These are phyloP conservation scores for Sebastes baramenuke DNA, from an alignment of 2,797 vertebrate genomes.

Conservation along the genomic window DNA sequence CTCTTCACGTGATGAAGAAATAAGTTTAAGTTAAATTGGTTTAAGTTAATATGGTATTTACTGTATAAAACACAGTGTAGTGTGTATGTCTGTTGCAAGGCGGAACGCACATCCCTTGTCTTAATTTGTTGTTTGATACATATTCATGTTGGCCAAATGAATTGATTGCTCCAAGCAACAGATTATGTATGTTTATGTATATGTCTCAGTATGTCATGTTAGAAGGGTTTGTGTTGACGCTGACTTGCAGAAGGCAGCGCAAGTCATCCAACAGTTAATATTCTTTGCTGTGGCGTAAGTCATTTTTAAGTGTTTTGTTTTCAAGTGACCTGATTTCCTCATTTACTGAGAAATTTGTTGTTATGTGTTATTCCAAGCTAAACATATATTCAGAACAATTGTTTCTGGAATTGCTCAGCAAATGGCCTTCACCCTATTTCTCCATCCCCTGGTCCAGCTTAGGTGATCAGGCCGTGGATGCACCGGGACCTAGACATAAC, in stretches of 20 bases:
- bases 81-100: background rate
- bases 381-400: background rate
- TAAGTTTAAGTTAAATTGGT: conserved; percentile 2
- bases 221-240: background rate
- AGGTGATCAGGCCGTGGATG: too few relatives aligned
- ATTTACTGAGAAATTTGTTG: background rate
- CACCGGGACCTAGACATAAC: too few relatives aligned
- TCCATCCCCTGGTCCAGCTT: too few relatives aligned
- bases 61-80: background rate
- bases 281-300: background rate
- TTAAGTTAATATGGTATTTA: conserved; percentile 5
- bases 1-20: conserved; percentile 13
- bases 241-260: background rate
- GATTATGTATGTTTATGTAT: background rate
- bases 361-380: background rate
- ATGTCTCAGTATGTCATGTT: background rate
- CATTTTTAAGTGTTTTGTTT: background rate
- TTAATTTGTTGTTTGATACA: conserved; percentile 38
- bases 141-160: conserved; percentile 32
- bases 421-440: background rate
- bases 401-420: background rate
- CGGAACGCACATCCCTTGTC: background rate
- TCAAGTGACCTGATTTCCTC: background rate
- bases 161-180: conserved; percentile 7
- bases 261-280: background rate